Evolutionary conservation across 2,888 invertebrate species (phyloP).

Genomic region (Dryococelus australis): DNA sequence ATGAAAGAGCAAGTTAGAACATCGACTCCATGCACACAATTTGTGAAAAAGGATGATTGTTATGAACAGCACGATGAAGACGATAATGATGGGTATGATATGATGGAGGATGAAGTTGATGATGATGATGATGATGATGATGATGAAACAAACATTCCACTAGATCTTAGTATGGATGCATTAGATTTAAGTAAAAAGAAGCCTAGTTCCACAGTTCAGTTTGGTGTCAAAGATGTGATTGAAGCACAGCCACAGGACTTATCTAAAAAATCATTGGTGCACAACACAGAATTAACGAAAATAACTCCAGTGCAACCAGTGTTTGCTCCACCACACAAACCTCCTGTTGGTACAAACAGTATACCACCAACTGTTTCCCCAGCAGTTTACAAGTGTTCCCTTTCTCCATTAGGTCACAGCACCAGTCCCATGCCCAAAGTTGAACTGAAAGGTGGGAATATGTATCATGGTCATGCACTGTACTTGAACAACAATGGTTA

Average conservation of each 20-base stretch:
- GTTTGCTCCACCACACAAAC: not conserved
- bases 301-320: not conserved
- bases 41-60: not conserved
- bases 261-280: constrained; percentile 42
- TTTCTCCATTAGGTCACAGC: not conserved
- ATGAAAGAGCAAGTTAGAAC: constrained; percentile 27
- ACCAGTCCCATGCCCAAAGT: constrained; percentile 27
- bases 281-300: constrained; percentile 28
- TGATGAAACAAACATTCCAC: constrained; percentile 56
- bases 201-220: constrained; percentile 31
- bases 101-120: not conserved
- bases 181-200: constrained; percentile 85
- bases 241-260: constrained; percentile 46
- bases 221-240: constrained; percentile 5
- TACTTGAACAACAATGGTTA: constrained; percentile 41
- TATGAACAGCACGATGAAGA: constrained; percentile 30
- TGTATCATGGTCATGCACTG: not conserved
- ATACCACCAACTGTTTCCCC: not conserved
- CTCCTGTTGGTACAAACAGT: not conserved
- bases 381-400: not conserved
- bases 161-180: constrained; percentile 81
- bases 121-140: constrained; percentile 20
- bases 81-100: not conserved
- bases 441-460: constrained; percentile 37
- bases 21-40: not conserved